Evolutionary conservation across 2,888 invertebrate species (phyloP).

Genomic region (Phoenoteleia sp.): DNA sequence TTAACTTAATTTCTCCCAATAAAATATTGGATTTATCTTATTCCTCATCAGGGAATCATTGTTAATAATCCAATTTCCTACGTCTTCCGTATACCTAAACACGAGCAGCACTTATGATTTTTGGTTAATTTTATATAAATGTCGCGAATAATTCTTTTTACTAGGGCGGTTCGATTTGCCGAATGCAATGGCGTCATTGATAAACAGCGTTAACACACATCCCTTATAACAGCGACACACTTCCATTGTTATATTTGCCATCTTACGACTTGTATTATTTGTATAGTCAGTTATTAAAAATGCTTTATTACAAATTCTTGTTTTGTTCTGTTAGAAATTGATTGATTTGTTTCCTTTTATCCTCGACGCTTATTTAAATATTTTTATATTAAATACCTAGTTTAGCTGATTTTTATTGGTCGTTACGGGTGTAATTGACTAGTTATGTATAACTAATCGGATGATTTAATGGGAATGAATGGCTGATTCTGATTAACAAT

Average conservation of each 20-base stretch:
- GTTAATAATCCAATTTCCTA: no score
- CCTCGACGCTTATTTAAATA: slow-evolving; percentile 51
- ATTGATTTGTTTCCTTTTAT: slow-evolving; percentile 62
- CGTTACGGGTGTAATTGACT: slow-evolving; percentile 66
- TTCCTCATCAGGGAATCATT: no score
- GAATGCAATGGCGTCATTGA: slow-evolving; percentile 26
- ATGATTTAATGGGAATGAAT: slow-evolving; percentile 4
- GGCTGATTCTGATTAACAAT: slow-evolving; percentile 60
- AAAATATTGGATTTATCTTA: no score
- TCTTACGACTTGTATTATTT: slow-evolving; percentile 35
- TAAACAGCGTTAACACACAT: slow-evolving; percentile 46
- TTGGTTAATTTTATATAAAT: background rate
- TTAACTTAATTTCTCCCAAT: no score
- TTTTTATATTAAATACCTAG: slow-evolving; percentile 54
- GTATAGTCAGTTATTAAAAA: slow-evolving; percentile 62
- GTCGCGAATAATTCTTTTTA: background rate
- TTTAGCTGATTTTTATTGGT: slow-evolving; percentile 64
- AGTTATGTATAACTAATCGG: slow-evolving; percentile 53
- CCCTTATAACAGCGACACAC: slow-evolving; percentile 30
- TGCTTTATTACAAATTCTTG: slow-evolving; percentile 56
- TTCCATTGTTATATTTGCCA: slow-evolving; percentile 49
- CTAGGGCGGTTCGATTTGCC: background rate
- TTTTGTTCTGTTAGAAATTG: slow-evolving; percentile 55
- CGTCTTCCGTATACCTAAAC: no score
- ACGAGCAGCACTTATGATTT: no score